Percentiles rank a stretch among this genome's conserved stretches.
These are phyloP conservation scores for Sycobia sp. DNA, from an alignment of 1,140 invertebrate species.

Conservation along the genomic window DNA sequence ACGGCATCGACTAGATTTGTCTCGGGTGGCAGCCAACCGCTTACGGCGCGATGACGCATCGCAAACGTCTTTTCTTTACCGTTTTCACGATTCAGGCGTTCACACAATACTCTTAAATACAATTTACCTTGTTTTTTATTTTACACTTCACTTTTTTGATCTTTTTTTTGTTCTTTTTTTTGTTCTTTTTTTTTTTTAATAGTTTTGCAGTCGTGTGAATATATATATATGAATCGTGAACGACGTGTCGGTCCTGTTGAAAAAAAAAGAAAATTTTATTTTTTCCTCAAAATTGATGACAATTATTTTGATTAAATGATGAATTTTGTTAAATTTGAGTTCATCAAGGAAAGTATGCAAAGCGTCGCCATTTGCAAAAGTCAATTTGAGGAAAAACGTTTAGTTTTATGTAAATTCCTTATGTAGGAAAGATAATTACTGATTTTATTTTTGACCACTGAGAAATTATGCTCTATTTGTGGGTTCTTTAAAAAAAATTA, in stretches of 20 bases:
- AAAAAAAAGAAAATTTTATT: conserved; percentile 17
- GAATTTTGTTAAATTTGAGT: conserved; percentile 1
- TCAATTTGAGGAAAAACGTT: too few species aligned
- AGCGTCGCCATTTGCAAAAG: too few species aligned
- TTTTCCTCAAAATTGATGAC: conserved; percentile 3
- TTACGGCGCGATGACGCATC: conserved; percentile 19
- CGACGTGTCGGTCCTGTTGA: conserved; percentile 29
- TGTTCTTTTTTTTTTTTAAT: neutral
- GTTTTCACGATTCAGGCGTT: conserved; percentile 12
- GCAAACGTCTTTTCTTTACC: neutral
- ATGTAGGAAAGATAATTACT: conserved; percentile 10
- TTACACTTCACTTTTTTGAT: neutral
- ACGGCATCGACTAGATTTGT: neutral
- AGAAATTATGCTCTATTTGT: conserved; percentile 28
- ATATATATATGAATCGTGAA: neutral
- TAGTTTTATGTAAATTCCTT: conserved; percentile 24
- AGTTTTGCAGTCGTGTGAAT: too few species aligned
- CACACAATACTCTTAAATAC: neutral
- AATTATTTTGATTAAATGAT: too few species aligned
- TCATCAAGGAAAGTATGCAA: neutral
- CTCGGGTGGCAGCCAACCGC: neutral
- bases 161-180: neutral
- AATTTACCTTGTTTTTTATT: neutral
- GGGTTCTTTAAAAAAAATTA: conserved; percentile 24
- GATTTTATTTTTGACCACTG: conserved; percentile 31